Evolutionary conservation across 1,140 invertebrate species (phyloP).

Genomic region (Hesperophylax magnus): DNA sequence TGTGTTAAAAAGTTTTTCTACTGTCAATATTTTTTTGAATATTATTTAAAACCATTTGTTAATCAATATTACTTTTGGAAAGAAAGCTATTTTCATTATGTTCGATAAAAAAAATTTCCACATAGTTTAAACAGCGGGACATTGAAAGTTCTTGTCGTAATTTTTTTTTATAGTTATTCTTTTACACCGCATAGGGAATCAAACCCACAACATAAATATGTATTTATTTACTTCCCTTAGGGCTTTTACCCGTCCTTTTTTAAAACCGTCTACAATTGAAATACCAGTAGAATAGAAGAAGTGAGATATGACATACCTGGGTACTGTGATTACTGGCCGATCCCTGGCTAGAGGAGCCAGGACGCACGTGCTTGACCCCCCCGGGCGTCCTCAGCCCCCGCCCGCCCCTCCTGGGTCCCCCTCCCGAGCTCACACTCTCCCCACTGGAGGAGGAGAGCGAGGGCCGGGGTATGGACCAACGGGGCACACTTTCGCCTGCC

Average conservation of each 20-base stretch:
- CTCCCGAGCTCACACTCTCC: conserved; percentile 61
- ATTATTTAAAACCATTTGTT: no score
- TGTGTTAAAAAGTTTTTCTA: no score
- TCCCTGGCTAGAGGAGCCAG: conserved; percentile 81
- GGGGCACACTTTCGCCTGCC: conserved; percentile 52
- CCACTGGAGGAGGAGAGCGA: conserved; percentile 75
- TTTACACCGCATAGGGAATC: no score
- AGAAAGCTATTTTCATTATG: no score
- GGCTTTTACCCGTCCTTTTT: background rate
- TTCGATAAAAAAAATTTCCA: no score
- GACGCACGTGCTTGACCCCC: conserved; percentile 60
- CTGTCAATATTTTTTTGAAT: no score
- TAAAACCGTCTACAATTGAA: background rate
- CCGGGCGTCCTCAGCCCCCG: conserved; percentile 54
- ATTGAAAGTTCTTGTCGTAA: background rate
- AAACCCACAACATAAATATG: background rate
- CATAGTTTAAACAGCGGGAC: no score
- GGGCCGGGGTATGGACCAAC: conserved; percentile 85
- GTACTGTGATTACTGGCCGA: conserved; percentile 84
- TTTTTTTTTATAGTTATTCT: background rate
- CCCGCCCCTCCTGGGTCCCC: conserved; percentile 60
- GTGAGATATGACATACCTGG: conserved; percentile 73
- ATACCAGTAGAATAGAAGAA: background rate
- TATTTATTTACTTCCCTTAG: background rate
- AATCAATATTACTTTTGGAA: no score